A percentile compares a stretch with the other conserved stretches of the same genome.
These are phyloP conservation scores for Escarpia spicata DNA, from an alignment of 2,888 invertebrate genomes.

Conservation along the genomic window DNA sequence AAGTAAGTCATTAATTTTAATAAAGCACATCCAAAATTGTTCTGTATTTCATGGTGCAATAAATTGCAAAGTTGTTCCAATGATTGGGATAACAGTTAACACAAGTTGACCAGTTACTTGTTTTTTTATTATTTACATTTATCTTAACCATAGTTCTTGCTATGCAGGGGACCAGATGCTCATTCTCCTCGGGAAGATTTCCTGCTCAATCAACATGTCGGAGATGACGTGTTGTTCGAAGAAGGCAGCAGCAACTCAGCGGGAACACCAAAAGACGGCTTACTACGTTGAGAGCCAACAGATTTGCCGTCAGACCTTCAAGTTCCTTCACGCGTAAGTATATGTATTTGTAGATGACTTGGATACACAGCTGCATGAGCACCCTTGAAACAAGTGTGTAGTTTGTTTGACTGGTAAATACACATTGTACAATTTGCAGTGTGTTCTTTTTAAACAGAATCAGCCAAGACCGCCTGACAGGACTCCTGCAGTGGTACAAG, in stretches of 20 bases:
- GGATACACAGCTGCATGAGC: not conserved
- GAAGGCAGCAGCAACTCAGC: not conserved
- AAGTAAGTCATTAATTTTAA: not conserved
- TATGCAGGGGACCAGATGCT: slow-evolving; percentile 17
- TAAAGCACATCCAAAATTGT: not conserved
- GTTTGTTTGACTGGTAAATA: not conserved
- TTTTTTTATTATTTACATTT: not conserved
- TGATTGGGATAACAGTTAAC: not conserved
- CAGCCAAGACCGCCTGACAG: slow-evolving; percentile 19
- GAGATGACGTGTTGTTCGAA: slow-evolving; percentile 8
- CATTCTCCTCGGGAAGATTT: not conserved
- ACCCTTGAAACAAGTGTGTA: not conserved
- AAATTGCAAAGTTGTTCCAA: not conserved
- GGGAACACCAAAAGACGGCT: not conserved
- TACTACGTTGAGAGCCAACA: not conserved
- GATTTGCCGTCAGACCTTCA: slow-evolving; percentile 19
- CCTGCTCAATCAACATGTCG: not conserved
- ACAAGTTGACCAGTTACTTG: not conserved
- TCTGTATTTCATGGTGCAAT: not conserved
- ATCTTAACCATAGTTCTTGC: no score
- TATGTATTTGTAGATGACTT: not conserved
- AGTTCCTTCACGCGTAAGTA: not conserved
- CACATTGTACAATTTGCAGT: not conserved
- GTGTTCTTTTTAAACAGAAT: not conserved
- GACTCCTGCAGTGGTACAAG: not conserved